Evolutionary conservation across 2,797 vertebrate genomes (phyloP).

Genomic region (Astyanax mexicanus): DNA sequence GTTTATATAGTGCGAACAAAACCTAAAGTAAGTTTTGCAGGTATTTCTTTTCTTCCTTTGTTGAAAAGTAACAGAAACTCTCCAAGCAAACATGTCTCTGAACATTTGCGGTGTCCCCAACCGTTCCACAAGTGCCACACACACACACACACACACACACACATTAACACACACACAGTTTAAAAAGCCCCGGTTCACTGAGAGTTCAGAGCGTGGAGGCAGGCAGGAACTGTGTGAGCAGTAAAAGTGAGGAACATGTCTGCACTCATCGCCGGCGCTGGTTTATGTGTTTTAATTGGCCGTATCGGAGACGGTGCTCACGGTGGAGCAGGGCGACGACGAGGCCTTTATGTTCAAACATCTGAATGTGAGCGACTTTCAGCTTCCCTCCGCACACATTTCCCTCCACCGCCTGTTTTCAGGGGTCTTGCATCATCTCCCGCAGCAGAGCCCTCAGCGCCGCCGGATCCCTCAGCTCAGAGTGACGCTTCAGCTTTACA

Average conservation of each 20-base stretch:
- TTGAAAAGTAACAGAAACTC: no score
- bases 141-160: neutral
- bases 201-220: constrained; percentile 33
- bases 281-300: neutral
- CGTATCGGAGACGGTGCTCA: neutral
- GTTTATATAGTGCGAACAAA: no score
- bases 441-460: neutral
- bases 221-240: constrained; percentile 33
- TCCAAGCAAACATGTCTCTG: no score
- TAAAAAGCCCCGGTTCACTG: constrained; percentile 43
- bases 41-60: no score
- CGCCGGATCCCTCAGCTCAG: neutral
- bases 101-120: neutral
- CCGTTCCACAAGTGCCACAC: neutral
- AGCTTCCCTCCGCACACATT: neutral
- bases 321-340: neutral
- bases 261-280: neutral
- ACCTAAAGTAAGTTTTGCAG: no score
- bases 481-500: neutral
- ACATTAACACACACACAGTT: constrained; percentile 10
- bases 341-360: neutral
- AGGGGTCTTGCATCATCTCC: neutral
- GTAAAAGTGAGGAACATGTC: neutral
- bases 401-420: neutral
- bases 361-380: neutral